Conservation (phyloP, 2,888 invertebrate species). For the Hirtodrosophila confusa region DNA sequence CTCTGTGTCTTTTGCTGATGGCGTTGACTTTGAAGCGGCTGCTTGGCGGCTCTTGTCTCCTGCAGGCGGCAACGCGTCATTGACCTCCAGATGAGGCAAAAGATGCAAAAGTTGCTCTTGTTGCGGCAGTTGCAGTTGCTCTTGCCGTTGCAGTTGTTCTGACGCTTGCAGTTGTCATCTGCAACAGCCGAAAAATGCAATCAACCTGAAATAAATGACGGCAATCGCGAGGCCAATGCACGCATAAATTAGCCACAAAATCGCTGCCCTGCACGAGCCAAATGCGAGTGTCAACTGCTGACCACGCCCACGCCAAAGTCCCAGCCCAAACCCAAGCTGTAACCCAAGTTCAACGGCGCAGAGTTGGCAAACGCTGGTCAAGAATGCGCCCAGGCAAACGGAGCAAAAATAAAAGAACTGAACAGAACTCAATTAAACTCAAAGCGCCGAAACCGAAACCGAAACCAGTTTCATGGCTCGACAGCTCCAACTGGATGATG, state of each 20-base stretch:
- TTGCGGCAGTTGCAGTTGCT: constrained; percentile 5
- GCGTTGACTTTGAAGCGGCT: constrained; percentile 58
- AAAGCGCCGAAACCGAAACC: constrained; percentile 55
- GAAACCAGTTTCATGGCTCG: constrained; percentile 48
- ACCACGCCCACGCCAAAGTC: constrained; percentile 22
- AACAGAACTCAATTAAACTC: constrained; percentile 57
- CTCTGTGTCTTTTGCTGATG: constrained; percentile 41
- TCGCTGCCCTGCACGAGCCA: constrained; percentile 18
- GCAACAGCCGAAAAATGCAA: constrained; percentile 40
- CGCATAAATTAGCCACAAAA: constrained; percentile 62
- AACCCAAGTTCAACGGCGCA: constrained; percentile 53
- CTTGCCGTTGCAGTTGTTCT: neutral
- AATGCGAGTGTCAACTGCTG: constrained; percentile 38
- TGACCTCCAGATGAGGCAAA: constrained; percentile 48
- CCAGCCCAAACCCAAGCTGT: constrained; percentile 3
- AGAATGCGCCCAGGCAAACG: constrained; percentile 48
- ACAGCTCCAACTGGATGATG: constrained; percentile 28
- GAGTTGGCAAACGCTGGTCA: constrained; percentile 45
- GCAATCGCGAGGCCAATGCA: constrained; percentile 49
- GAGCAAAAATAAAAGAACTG: constrained; percentile 17
- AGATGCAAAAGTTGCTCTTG: constrained; percentile 22
- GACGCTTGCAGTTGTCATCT: no score
- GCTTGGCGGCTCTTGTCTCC: constrained; percentile 45
- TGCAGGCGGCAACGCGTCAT: constrained; percentile 56
- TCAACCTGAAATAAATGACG: constrained; percentile 54